Base-by-base conservation (phyloP, 2,888 invertebrate genomes). In the Heliconius hortense region DNA sequence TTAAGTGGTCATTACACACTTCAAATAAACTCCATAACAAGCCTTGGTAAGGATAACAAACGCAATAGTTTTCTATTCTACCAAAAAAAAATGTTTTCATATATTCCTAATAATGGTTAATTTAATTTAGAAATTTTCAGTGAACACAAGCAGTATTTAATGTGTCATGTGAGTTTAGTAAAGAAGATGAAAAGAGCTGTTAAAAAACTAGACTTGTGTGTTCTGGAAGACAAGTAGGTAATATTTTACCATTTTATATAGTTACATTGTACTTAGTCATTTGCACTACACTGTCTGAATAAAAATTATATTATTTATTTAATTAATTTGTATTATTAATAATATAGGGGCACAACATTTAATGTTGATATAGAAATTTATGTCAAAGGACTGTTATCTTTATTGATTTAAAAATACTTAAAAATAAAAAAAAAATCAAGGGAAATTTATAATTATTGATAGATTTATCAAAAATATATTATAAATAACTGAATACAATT, bases 151-250 rank as follows among this genome's bases (percentile, higher is more conserved):
- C 24, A 39, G 39, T 28, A 8, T n/a, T 28, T 31, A 28, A 68
- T 10, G 28, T 5, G 7, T 5, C 21, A 21, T 53, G 4, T 5
- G 5, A 31, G 13, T 53, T 28, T 28, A 68, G 53, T 10, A 10
- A 28, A 31, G n/a, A 18, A n/a, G 21, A 68, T 68, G 53, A 7
- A 53, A 11, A 68, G 13, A 21, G 31, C 31, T 13, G 39, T 15
- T 24, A 8, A 15, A 8, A 10, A 39, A 8, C 39, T 24, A 31
- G 68, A 31, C 21, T 28, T 28, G 68, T 53, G 2, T n/a, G 2
- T 13, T 53, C 31, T 68, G 53, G 31, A 11, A 53, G 53, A 28
- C n/a, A 68, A 28, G 68, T 68, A 53, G 26, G 68, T 68, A 68
- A 68, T 68, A n/a, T 53, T 68, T 67, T 35, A 43, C 24, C 1